These are phyloP conservation scores for Napeogenes inachia DNA, from an alignment of 2,888 invertebrate species.

Conservation along the genomic window DNA sequence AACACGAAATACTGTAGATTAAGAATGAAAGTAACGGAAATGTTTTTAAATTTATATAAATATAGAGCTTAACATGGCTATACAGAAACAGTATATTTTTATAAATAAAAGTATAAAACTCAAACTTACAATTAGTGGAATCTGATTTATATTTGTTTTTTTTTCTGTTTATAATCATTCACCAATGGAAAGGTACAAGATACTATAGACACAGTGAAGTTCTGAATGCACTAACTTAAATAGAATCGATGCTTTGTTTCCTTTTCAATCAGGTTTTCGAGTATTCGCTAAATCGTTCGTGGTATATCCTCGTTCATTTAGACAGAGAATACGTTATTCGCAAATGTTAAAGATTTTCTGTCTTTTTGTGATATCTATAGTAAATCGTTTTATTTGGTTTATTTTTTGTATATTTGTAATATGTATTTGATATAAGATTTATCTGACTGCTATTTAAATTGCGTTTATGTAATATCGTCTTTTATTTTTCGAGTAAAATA, in stretches of 20 bases:
- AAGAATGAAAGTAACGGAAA: too few species aligned
- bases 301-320: neutral
- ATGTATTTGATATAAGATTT: neutral
- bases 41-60: too few species aligned
- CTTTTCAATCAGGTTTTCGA: slow-evolving; percentile 5
- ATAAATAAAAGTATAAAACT: too few species aligned
- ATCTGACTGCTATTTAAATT: neutral
- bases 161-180: slow-evolving; percentile 11
- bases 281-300: slow-evolving; percentile 1
- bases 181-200: slow-evolving; percentile 4
- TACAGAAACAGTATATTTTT: too few species aligned
- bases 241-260: neutral
- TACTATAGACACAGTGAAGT: slow-evolving; percentile 2
- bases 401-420: neutral
- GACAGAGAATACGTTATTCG: neutral
- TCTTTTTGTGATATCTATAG: neutral
- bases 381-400: neutral
- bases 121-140: too few species aligned
- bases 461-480: too few species aligned
- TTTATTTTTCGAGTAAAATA: too few species aligned
- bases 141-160: too few species aligned
- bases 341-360: slow-evolving; percentile 1
- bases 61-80: too few species aligned
- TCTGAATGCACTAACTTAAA: slow-evolving; percentile 3
- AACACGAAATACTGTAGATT: too few species aligned